Evolutionary conservation across 2,113 vertebrate species (phyloP), one percentile per base, ranked within the genome.

Genomic region (Porphyrio hochstetteri): DNA sequence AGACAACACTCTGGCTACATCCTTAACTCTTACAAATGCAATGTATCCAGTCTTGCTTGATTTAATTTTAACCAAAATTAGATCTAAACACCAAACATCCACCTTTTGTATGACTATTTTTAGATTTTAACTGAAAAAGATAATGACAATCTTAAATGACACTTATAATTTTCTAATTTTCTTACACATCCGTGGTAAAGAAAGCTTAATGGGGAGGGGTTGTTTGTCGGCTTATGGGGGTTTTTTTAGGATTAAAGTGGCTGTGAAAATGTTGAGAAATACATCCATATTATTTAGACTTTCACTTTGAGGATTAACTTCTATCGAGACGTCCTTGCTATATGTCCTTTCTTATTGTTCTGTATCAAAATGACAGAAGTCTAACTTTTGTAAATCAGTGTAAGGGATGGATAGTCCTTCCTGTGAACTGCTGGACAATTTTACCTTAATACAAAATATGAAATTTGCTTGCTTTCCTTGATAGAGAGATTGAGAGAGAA

Each of bases 151-250:
- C 29, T 84, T 76, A 60, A 80, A 27, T 8, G 19, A 65, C 69
- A 75, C 38, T 20, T 80, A 10, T 16, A 8, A 8, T 19, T 31
- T 80, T 79, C 10, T 1, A 4, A 46, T 64, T 61, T 93, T 88
- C 36, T 81, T 16, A 33, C 16, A 18, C 44, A 65, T 40, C 9
- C 12, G 29, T 20, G 12, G 16, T n/a, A 85, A 80, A 88, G 16
- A 9, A 59, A 21, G 60, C 28, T 55, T 33, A 35, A n/a, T 53
- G 52, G 14, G 14, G 13, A 8, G 2, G 0, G 23, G 53, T 46
- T 19, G 4, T 74, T 85, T 57, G 28, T 27, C 5, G 21, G 1
- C 25, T 50, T n/a, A 18, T 46, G 9, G 19, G 6, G 0, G 0
- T 35, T 56, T 77, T 86, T 64, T 57, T 20, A 79, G 21, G 8